A percentile compares a stretch with the other conserved stretches of the same genome.
These are phyloP conservation scores for Pteronotus mesoamericanus DNA, from an alignment of 2,797 vertebrate species.

Conservation along the genomic window DNA sequence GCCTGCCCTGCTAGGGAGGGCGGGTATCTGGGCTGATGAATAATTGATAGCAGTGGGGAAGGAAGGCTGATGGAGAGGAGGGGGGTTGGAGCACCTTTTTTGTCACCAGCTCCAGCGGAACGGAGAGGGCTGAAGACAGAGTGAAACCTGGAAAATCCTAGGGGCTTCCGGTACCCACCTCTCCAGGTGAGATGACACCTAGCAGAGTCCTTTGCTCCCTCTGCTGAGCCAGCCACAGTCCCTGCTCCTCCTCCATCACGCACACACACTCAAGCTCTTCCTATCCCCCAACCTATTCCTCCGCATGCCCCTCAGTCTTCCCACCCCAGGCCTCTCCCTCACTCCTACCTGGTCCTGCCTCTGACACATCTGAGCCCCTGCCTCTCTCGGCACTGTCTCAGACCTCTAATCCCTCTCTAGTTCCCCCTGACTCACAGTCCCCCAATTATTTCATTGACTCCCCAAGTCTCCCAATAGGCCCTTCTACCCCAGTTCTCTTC, in stretches of 20 bases:
- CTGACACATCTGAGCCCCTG: not conserved
- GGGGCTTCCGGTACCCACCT: not conserved
- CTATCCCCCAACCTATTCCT: not conserved
- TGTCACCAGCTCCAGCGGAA: not conserved
- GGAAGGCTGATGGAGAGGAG: not conserved
- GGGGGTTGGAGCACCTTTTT: not conserved
- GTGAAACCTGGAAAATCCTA: not conserved
- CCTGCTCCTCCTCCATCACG: not conserved
- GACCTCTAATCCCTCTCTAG: not conserved
- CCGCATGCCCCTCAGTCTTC: not conserved
- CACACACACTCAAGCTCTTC: not conserved
- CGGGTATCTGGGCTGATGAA: conserved; percentile 27
- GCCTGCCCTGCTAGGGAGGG: not conserved
- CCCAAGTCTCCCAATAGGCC: not conserved
- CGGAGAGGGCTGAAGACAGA: not conserved
- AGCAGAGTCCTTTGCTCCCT: not conserved
- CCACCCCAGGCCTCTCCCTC: not conserved
- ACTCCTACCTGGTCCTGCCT: not conserved
- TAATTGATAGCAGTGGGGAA: conserved; percentile 56
- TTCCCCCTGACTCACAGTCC: not conserved
- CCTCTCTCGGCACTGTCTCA: not conserved
- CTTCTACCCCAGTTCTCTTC: not conserved
- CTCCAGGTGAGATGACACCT: not conserved
- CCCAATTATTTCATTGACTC: not conserved
- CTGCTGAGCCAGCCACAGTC: not conserved